These are phyloP conservation scores for Aphelenchoides bicaudatus DNA, from an alignment of 2,888 invertebrate species.

Conservation along the genomic window DNA sequence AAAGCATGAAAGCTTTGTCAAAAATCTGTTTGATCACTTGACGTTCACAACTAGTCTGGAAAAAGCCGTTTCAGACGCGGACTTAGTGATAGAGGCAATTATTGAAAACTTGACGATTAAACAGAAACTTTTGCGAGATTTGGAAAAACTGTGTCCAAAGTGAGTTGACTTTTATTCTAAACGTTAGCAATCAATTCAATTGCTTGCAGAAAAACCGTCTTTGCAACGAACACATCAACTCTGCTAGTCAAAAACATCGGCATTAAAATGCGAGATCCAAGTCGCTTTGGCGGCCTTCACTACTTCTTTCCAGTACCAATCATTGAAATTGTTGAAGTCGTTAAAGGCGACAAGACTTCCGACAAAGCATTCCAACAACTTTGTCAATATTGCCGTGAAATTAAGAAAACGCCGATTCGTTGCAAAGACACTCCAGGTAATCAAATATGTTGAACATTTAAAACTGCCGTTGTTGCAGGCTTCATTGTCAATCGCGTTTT, in stretches of 20 bases:
- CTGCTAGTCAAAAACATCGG: conserved; percentile 7
- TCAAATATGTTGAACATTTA: neutral
- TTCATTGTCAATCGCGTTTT: conserved; percentile 25
- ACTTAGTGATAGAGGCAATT: conserved; percentile 80
- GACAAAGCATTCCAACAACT: conserved; percentile 19
- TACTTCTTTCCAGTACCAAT: conserved; percentile 68
- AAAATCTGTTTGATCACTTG: conserved; percentile 69
- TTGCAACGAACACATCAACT: conserved; percentile 18
- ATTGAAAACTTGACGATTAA: conserved; percentile 77
- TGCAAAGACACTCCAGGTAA: conserved; percentile 16
- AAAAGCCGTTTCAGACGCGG: conserved; percentile 66
- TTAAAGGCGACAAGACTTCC: conserved; percentile 19
- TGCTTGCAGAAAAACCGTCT: conserved; percentile 40
- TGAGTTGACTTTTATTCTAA: neutral
- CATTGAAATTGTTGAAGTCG: conserved; percentile 16
- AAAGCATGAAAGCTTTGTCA: no score
- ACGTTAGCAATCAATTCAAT: neutral
- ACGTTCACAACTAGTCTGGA: conserved; percentile 69
- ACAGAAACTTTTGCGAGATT: conserved; percentile 72
- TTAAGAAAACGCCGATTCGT: conserved; percentile 19
- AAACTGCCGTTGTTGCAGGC: neutral
- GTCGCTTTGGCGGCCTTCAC: conserved; percentile 77
- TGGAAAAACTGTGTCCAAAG: conserved; percentile 68
- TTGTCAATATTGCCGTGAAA: conserved; percentile 5
- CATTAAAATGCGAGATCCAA: conserved; percentile 62